Evolutionary conservation across 2,888 invertebrate genomes (phyloP).

Genomic region (Campaea margaritaria): DNA sequence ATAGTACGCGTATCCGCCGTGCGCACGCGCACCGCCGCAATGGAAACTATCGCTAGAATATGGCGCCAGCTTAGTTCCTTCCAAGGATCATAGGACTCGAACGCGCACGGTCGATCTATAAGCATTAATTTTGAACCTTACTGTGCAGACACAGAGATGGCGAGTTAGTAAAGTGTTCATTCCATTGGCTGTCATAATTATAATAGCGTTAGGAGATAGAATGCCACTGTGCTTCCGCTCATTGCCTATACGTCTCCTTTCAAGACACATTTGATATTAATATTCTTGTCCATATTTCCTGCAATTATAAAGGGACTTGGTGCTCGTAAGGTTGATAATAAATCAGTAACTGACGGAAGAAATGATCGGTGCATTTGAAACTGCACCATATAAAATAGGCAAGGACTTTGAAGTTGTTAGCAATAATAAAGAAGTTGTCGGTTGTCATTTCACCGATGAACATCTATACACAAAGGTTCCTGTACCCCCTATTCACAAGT

Average conservation of each 20-base stretch:
- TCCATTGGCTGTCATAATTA: conserved; percentile 14
- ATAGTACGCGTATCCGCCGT: conserved; percentile 76
- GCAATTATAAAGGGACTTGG: conserved; percentile 9
- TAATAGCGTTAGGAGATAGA: conserved; percentile 14
- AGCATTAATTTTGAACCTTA: conserved; percentile 20
- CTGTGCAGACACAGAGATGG: conserved; percentile 1
- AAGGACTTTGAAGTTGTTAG: neutral
- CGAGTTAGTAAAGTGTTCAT: neutral
- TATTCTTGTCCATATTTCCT: conserved; percentile 35
- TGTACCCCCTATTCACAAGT: too few relatives aligned
- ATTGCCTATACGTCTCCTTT: conserved; percentile 26
- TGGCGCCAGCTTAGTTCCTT: conserved; percentile 53
- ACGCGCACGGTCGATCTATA: conserved; percentile 6
- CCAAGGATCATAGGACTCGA: conserved; percentile 29
- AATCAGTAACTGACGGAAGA: neutral
- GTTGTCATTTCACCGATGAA: too few relatives aligned
- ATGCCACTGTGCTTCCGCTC: conserved; percentile 17
- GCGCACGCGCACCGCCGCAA: conserved; percentile 70
- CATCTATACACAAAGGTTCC: too few relatives aligned
- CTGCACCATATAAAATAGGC: neutral
- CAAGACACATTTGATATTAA: conserved; percentile 38
- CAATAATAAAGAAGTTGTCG: too few relatives aligned
- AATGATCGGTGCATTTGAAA: neutral
- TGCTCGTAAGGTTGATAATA: conserved; percentile 6
- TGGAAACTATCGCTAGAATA: conserved; percentile 56